phyloP scores from a whole-genome alignment of 2,113 vertebrate genomes.

The Melanocharis versteri region DNA sequence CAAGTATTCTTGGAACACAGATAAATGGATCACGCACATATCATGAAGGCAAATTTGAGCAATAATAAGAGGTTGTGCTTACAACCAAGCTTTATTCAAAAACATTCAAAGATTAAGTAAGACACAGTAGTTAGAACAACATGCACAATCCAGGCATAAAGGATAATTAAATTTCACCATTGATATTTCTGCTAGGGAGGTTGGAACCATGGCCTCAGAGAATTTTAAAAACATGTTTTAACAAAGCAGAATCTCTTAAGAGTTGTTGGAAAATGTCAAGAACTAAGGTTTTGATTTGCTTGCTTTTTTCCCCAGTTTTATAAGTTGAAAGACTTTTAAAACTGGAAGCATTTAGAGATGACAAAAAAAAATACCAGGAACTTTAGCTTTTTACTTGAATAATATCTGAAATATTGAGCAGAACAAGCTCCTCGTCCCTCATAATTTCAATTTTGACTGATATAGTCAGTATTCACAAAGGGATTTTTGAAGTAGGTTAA shows the following conservation, averaged over 20 bases:
- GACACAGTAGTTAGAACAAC: neutral
- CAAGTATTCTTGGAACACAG: neutral
- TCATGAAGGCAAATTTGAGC: neutral
- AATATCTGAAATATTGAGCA: neutral
- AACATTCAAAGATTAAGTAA: neutral
- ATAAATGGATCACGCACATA: neutral
- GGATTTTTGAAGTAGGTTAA: conserved; percentile 59
- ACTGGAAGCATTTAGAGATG: neutral
- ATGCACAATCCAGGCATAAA: neutral
- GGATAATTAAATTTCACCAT: neutral
- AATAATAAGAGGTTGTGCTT: neutral
- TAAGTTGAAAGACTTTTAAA: neutral
- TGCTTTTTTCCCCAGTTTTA: neutral
- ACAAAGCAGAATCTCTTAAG: neutral
- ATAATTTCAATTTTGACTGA: neutral
- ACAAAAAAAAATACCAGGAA: neutral
- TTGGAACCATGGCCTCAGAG: neutral
- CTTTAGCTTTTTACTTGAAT: neutral
- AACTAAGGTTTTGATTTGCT: conserved; percentile 12
- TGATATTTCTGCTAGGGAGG: neutral
- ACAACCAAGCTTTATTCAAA: neutral
- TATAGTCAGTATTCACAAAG: conserved; percentile 13
- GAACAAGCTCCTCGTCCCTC: neutral
- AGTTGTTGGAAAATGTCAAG: neutral
- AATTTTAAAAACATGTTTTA: conserved; percentile 22